These are phyloP conservation scores for Gopherus flavomarginatus DNA, from an alignment of 2,113 vertebrate genomes.

Conservation along the genomic window DNA sequence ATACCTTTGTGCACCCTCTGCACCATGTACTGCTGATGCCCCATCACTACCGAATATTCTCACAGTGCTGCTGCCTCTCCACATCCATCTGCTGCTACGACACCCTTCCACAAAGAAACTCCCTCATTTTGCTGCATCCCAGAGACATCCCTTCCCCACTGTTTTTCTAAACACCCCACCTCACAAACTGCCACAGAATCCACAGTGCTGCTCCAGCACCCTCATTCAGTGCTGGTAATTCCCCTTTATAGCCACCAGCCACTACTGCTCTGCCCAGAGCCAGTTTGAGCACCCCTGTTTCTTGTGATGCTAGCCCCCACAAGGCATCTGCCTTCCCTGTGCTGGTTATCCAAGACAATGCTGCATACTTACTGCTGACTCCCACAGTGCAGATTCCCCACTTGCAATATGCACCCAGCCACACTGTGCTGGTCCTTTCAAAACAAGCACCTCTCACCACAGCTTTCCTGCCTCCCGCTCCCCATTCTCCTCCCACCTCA, in stretches of 20 bases:
- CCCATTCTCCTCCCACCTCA: neutral
- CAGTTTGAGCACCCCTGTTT: neutral
- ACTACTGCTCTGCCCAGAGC: neutral
- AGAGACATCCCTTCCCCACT: rapidly evolving
- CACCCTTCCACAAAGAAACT: neutral
- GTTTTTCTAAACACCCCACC: neutral
- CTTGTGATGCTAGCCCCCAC: neutral
- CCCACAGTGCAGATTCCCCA: neutral
- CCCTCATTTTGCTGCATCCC: neutral
- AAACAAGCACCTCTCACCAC: neutral
- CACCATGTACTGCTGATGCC: neutral
- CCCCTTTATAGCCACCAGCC: neutral
- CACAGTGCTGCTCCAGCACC: neutral
- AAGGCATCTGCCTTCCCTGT: neutral
- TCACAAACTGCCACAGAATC: neutral
- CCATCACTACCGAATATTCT: neutral
- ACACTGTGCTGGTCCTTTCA: neutral
- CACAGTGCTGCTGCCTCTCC: neutral
- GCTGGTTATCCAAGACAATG: neutral
- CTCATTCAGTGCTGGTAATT: neutral
- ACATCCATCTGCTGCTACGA: neutral
- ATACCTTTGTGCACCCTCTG: neutral
- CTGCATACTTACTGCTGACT: neutral
- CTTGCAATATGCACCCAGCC: neutral
- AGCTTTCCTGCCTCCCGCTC: neutral